phyloP scores from a whole-genome alignment of 1,140 invertebrate species.

The Heliconius congener region DNA sequence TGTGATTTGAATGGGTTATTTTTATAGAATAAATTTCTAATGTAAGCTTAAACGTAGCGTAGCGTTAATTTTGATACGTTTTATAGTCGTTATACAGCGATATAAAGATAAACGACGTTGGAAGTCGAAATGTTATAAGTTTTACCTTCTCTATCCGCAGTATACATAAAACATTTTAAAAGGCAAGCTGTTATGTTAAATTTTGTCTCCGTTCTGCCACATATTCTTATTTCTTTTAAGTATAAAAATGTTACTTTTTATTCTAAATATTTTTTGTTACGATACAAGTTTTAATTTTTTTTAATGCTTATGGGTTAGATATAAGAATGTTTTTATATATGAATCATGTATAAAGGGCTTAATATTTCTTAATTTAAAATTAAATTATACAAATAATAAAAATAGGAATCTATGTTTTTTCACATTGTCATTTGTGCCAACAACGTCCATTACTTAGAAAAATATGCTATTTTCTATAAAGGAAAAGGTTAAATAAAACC shows the following conservation, averaged over 20 bases:
- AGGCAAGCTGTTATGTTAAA: slow-evolving; percentile 5
- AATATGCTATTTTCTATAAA: background rate
- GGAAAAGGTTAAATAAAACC: background rate
- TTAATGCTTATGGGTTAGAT: background rate
- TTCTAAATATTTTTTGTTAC: background rate
- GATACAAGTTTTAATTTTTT: background rate
- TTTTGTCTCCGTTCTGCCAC: background rate
- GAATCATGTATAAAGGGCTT: too few species aligned
- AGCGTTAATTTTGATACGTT: background rate
- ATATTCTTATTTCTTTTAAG: slow-evolving; percentile 2
- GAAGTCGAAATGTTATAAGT: slow-evolving; percentile 10
- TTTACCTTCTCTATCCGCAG: slow-evolving; percentile 1
- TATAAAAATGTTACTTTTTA: background rate
- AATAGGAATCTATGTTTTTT: background rate
- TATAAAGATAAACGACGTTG: slow-evolving; percentile 3
- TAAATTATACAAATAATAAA: background rate
- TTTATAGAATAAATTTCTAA: slow-evolving; percentile 1
- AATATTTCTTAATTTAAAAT: too few species aligned
- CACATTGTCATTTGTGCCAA: background rate
- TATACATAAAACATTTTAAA: slow-evolving; percentile 14
- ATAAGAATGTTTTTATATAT: background rate
- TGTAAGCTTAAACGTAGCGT: background rate
- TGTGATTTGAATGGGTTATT: background rate
- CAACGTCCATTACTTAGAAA: background rate
- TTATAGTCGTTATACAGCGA: background rate